Percentiles rank a stretch among this genome's conserved stretches.
phyloP scores from a whole-genome alignment of 1,140 invertebrate genomes.

The Tachypleus tridentatus region DNA sequence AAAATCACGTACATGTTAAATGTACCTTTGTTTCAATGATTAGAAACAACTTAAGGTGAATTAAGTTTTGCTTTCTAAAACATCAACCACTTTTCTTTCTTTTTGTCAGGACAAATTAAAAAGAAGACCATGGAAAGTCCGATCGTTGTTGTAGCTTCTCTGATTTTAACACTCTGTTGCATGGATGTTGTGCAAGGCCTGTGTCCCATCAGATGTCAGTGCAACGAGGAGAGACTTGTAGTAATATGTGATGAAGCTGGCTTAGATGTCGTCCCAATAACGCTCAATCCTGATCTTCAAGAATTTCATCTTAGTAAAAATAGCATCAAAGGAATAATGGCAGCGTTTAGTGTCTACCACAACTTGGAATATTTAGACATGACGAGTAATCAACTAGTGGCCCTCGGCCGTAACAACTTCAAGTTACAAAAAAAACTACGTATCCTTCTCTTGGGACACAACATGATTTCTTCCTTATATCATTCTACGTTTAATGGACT shows the following conservation, averaged over 20 bases:
- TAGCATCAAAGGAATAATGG: conserved; percentile 71
- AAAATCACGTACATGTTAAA: no score
- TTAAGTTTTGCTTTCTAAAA: no score
- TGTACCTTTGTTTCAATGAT: no score
- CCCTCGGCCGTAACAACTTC: conserved; percentile 54
- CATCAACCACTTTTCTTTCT: no score
- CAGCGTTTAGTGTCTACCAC: conserved; percentile 72
- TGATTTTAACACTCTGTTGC: no score
- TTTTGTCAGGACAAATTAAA: no score
- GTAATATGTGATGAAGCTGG: conserved; percentile 71
- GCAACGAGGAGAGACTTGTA: conserved; percentile 77
- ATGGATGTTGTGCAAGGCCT: conserved; percentile 1
- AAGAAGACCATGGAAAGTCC: no score
- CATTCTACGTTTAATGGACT: conserved; percentile 57
- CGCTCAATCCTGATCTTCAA: conserved; percentile 76
- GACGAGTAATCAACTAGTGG: conserved; percentile 65
- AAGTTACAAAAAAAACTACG: conserved; percentile 54
- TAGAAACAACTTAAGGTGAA: no score
- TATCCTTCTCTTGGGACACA: conserved; percentile 26
- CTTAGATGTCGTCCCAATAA: conserved; percentile 79
- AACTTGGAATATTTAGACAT: conserved; percentile 70
- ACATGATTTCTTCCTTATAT: conserved; percentile 39
- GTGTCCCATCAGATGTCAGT: conserved; percentile 62
- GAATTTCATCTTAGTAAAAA: conserved; percentile 69
- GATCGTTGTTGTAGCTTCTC: no score